phyloP scores from a whole-genome alignment of 2,113 vertebrate genomes.

The Psilopsiagon aurifrons region DNA sequence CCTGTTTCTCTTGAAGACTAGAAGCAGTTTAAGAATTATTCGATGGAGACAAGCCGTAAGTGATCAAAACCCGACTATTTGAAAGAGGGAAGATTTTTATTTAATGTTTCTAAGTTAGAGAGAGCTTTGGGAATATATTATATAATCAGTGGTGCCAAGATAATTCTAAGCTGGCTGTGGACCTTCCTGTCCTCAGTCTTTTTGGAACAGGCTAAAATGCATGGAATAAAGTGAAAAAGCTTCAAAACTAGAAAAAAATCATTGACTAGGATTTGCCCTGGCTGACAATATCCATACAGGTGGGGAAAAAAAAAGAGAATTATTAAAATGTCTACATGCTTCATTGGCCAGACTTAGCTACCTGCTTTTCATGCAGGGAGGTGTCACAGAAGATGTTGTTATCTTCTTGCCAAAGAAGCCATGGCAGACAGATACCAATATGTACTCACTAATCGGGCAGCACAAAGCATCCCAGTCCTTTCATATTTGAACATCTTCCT shows the following conservation, averaged over 20 bases:
- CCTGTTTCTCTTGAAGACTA: background rate
- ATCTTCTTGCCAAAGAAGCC: background rate
- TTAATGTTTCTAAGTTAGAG: background rate
- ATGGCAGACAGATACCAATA: background rate
- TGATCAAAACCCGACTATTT: background rate
- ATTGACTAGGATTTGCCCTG: background rate
- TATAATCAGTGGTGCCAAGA: background rate
- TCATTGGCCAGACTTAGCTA: background rate
- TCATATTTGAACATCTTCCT: background rate
- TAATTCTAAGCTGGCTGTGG: background rate
- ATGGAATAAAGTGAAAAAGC: background rate
- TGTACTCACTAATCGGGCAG: background rate
- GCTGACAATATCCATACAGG: background rate
- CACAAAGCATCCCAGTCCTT: background rate
- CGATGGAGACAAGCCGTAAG: background rate
- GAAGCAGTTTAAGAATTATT: background rate
- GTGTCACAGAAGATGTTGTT: background rate
- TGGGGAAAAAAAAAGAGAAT: background rate
- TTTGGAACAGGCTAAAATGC: background rate
- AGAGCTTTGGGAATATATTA: background rate
- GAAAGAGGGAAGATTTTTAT: background rate
- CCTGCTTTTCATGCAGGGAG: background rate
- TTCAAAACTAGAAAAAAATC: background rate
- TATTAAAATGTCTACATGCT: background rate
- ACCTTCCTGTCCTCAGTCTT: background rate